phyloP scores from a whole-genome alignment of 2,888 invertebrate species.

The Drosophila greeni region DNA sequence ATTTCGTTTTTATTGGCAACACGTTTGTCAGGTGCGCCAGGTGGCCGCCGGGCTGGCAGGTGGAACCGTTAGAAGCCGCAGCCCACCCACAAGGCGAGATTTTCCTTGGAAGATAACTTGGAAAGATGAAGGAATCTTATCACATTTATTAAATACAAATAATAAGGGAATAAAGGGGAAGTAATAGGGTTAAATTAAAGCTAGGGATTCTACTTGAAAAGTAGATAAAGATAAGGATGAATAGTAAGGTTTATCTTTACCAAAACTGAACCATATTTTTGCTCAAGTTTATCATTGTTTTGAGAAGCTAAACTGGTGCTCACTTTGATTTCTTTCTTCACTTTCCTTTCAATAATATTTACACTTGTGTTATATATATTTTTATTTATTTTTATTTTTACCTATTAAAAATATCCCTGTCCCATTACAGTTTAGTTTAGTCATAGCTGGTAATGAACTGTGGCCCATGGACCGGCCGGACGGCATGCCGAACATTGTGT shows the following conservation, averaged over 20 bases:
- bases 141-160: neutral
- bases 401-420: neutral
- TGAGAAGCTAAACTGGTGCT: too few species aligned
- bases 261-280: too few species aligned
- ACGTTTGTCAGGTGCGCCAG: constrained; percentile 54
- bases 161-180: neutral
- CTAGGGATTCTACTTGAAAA: too few species aligned
- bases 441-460: constrained; percentile 84
- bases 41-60: constrained; percentile 18
- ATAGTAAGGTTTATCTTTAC: too few species aligned
- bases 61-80: constrained; percentile 25
- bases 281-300: too few species aligned
- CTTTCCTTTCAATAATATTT: neutral
- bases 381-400: too few species aligned
- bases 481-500: constrained; percentile 93
- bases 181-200: too few species aligned
- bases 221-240: too few species aligned
- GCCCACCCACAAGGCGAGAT: constrained; percentile 27
- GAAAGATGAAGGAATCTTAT: neutral
- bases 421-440: constrained; percentile 78
- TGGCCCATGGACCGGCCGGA: constrained; percentile 93
- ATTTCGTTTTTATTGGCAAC: constrained; percentile 72
- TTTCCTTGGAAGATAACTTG: neutral
- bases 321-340: too few species aligned
- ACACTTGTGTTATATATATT: neutral